Evolutionary conservation across 2,113 vertebrate species (phyloP).

Genomic region (Thunnus maccoyii): DNA sequence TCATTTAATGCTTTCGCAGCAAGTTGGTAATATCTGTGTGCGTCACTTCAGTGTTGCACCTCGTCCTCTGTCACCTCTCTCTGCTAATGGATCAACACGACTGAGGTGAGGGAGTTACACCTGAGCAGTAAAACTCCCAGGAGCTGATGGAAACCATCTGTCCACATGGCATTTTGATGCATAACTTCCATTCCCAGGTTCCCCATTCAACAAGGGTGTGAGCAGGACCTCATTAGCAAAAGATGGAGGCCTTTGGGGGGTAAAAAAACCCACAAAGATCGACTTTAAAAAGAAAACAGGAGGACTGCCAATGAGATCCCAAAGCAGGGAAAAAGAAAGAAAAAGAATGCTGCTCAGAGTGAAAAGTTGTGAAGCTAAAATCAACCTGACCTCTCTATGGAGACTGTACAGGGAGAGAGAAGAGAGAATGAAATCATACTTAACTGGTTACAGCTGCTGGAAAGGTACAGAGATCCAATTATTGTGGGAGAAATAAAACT

Average conservation of each 20-base stretch:
- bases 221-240: constrained; percentile 20
- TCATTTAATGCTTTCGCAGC: no score
- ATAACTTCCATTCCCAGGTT: background rate
- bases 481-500: background rate
- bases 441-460: constrained; percentile 34
- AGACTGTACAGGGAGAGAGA: background rate
- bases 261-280: background rate
- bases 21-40: no score
- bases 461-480: background rate
- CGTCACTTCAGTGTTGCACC: no score
- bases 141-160: constrained; percentile 42
- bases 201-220: background rate
- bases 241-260: background rate
- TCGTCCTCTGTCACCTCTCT: no score
- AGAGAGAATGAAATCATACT: constrained; percentile 9
- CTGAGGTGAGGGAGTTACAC: background rate
- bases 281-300: constrained; percentile 3
- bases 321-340: background rate
- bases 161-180: background rate
- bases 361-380: constrained; percentile 6
- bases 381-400: background rate
- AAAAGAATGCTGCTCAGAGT: background rate
- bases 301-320: constrained; percentile 1
- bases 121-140: background rate
- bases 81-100: no score